These are phyloP conservation scores for Gyrodactylus bullatarudis DNA, from an alignment of 1,140 invertebrate genomes.

Conservation along the genomic window DNA sequence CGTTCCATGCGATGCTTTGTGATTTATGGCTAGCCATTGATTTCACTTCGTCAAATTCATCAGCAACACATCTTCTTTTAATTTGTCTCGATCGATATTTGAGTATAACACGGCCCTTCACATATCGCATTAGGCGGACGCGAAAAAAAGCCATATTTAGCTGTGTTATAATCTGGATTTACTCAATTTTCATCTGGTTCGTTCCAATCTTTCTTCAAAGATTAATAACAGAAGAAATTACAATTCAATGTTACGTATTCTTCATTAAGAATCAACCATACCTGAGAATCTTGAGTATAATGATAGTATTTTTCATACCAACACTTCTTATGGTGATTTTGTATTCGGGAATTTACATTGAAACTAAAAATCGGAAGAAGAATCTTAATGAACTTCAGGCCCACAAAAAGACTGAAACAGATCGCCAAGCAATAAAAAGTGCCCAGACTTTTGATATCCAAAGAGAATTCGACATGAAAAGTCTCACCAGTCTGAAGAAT, in stretches of 20 bases:
- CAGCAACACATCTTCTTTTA: slow-evolving; percentile 82
- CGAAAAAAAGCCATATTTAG: slow-evolving; percentile 51
- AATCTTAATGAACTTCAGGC: slow-evolving; percentile 62
- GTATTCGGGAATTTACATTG: slow-evolving; percentile 23
- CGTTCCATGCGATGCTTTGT: slow-evolving; percentile 52
- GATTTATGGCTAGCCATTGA: slow-evolving; percentile 97
- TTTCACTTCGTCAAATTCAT: slow-evolving; percentile 83
- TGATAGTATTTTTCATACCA: slow-evolving; percentile 54
- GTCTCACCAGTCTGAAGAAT: neutral
- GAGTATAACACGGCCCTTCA: slow-evolving; percentile 76
- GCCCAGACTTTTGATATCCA: neutral
- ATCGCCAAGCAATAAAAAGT: no score
- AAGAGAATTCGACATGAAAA: neutral
- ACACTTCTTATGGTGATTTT: slow-evolving; percentile 46
- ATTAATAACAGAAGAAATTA: slow-evolving; percentile 30
- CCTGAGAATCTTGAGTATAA: slow-evolving; percentile 65
- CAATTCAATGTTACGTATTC: slow-evolving; percentile 62
- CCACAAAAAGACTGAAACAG: slow-evolving; percentile 19
- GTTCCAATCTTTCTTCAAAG: slow-evolving; percentile 52
- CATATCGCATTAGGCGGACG: slow-evolving; percentile 65
- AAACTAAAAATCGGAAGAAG: slow-evolving; percentile 68
- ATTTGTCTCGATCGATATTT: slow-evolving; percentile 95
- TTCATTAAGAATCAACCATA: slow-evolving; percentile 74
- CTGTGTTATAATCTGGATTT: slow-evolving; percentile 67
- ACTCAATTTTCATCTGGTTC: slow-evolving; percentile 52